phyloP scores from a whole-genome alignment of 2,797 vertebrate genomes.

The Syngnathus acus region DNA sequence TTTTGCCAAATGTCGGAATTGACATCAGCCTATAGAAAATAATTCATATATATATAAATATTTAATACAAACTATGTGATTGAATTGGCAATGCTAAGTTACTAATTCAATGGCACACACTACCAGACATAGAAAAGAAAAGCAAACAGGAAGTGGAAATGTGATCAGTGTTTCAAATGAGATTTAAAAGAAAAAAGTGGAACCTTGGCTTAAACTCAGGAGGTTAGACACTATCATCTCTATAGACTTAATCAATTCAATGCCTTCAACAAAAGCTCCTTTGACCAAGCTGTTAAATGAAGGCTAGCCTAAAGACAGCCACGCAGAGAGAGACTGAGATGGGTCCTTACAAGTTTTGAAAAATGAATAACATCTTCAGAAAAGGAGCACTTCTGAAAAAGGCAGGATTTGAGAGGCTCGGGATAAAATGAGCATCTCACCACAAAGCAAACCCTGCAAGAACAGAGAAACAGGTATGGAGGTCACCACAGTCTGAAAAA shows the following conservation, averaged over 20 bases:
- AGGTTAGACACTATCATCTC: slow-evolving; percentile 43
- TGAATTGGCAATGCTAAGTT: too few relatives aligned
- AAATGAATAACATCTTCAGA: not conserved
- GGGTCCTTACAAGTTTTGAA: not conserved
- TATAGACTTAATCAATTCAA: slow-evolving; percentile 59
- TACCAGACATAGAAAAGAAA: slow-evolving; percentile 35
- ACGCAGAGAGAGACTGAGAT: slow-evolving; percentile 8
- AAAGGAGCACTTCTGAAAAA: not conserved
- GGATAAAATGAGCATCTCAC: not conserved
- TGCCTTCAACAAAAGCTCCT: slow-evolving; percentile 47
- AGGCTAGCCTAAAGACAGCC: slow-evolving; percentile 23
- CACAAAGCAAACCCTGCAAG: not conserved
- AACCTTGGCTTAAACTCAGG: slow-evolving; percentile 40
- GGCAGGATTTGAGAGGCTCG: not conserved
- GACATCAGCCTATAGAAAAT: too few relatives aligned
- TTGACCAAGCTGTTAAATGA: slow-evolving; percentile 49
- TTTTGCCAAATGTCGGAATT: too few relatives aligned
- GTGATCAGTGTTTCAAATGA: slow-evolving; percentile 53
- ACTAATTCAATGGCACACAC: slow-evolving; percentile 25
- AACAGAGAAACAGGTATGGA: not conserved
- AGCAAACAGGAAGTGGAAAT: slow-evolving; percentile 55
- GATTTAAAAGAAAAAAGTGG: slow-evolving; percentile 28
- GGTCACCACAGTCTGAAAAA: not conserved
- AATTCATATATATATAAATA: too few relatives aligned
- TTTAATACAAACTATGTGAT: too few relatives aligned